Conservation (phyloP, 2,888 invertebrate species). For the Dasysyrphus tricinctus region DNA sequence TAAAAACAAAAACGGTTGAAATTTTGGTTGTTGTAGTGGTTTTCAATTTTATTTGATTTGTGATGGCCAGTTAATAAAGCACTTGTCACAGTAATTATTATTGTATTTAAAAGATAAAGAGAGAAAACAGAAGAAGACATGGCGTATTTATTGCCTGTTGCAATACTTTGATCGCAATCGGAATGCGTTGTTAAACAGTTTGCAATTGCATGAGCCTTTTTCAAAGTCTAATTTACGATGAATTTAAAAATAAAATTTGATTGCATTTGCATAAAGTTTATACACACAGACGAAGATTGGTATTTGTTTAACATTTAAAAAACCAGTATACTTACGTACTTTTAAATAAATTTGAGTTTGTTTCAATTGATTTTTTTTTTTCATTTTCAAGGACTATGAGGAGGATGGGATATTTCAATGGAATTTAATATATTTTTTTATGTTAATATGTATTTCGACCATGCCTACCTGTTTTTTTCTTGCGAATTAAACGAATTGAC, state of each 20-base stretch:
- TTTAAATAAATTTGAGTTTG: slow-evolving; percentile 35
- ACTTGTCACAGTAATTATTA: slow-evolving; percentile 52
- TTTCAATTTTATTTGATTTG: slow-evolving; percentile 65
- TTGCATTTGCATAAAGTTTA: slow-evolving; percentile 62
- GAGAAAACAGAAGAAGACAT: slow-evolving; percentile 3
- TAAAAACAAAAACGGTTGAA: slow-evolving; percentile 78
- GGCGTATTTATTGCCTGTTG: slow-evolving; percentile 21
- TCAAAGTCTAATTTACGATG: neutral
- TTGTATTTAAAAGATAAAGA: slow-evolving; percentile 74
- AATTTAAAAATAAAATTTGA: neutral
- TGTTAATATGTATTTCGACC: slow-evolving; percentile 30
- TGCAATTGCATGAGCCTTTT: slow-evolving; percentile 48
- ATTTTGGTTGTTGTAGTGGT: slow-evolving; percentile 77
- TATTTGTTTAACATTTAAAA: slow-evolving; percentile 21
- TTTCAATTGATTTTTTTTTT: neutral
- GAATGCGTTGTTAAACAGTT: slow-evolving; percentile 54
- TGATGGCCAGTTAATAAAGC: slow-evolving; percentile 39
- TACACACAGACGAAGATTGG: slow-evolving; percentile 22
- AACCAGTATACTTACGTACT: slow-evolving; percentile 63
- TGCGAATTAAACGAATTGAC: slow-evolving; percentile 92
- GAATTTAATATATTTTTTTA: slow-evolving; percentile 57
- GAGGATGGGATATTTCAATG: slow-evolving; percentile 67
- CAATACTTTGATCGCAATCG: slow-evolving; percentile 28
- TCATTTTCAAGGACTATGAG: slow-evolving; percentile 55
- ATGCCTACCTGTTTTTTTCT: slow-evolving; percentile 91